phyloP scores from a whole-genome alignment of 2,888 invertebrate genomes.

The Caenorhabditis afra region DNA sequence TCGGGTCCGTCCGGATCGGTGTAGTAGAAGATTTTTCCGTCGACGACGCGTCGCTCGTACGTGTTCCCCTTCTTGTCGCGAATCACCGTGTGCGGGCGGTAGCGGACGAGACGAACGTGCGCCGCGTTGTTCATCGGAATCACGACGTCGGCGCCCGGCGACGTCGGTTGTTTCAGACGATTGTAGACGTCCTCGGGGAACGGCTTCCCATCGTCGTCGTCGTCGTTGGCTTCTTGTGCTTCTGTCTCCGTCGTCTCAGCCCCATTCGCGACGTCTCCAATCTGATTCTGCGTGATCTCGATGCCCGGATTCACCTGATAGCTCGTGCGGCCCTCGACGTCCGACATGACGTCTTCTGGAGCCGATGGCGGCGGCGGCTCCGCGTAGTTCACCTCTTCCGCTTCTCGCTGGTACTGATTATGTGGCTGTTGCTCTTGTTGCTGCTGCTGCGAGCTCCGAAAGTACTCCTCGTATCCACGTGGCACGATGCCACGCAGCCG shows the following conservation, averaged over 20 bases:
- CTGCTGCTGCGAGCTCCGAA: not conserved
- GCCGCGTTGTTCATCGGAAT: not conserved
- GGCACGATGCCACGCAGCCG: slow-evolving; percentile 27
- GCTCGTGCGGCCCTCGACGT: not conserved
- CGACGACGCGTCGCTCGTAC: slow-evolving; percentile 28
- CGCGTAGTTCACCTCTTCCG: not conserved
- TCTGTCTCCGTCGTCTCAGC: no score
- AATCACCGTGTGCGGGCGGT: slow-evolving; percentile 19
- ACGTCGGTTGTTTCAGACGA: not conserved
- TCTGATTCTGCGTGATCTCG: not conserved
- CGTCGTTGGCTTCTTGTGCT: no score
- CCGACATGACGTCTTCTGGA: not conserved
- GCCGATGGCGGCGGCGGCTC: not conserved
- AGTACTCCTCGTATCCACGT: slow-evolving; percentile 15
- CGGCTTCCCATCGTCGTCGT: not conserved
- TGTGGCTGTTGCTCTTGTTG: slow-evolving; percentile 1
- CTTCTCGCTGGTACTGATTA: not conserved
- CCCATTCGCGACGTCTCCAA: no score
- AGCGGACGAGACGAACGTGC: slow-evolving; percentile 21
- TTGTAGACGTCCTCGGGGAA: not conserved
- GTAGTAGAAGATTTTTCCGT: slow-evolving; percentile 34
- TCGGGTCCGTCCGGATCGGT: slow-evolving; percentile 9
- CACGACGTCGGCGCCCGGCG: not conserved
- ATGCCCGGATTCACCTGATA: not conserved
- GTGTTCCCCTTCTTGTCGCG: slow-evolving; percentile 45